Evolutionary conservation across 2,888 invertebrate species (phyloP).

Genomic region (Ichneumoninae sp.): DNA sequence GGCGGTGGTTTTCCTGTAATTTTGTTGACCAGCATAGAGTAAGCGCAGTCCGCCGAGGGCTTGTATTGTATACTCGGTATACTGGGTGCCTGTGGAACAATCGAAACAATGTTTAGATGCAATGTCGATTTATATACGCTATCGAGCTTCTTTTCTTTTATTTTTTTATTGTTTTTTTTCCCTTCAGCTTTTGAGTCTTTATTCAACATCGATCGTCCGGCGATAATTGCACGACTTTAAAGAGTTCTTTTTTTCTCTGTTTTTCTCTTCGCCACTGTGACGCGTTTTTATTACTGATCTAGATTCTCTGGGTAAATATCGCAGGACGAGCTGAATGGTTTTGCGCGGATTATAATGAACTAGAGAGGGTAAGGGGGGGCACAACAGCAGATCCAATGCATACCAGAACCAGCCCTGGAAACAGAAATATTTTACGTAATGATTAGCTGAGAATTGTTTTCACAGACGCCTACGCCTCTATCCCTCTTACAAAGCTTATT

Average conservation of each 20-base stretch:
- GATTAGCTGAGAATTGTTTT: constrained; percentile 66
- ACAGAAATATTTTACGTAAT: constrained; percentile 77
- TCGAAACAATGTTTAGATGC: constrained; percentile 64
- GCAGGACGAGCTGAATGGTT: constrained; percentile 68
- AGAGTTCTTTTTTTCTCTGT: neutral
- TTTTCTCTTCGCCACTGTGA: constrained; percentile 8
- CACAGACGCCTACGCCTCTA: constrained; percentile 23
- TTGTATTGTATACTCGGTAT: constrained; percentile 90
- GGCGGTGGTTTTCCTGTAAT: constrained; percentile 89
- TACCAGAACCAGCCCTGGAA: constrained; percentile 80
- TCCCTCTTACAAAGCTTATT: constrained; percentile 41
- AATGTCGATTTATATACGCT: constrained; percentile 57
- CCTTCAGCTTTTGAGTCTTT: constrained; percentile 34
- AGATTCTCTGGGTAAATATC: constrained; percentile 60
- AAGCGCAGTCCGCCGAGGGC: constrained; percentile 94
- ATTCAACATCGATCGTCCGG: constrained; percentile 41
- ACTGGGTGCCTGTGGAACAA: constrained; percentile 85
- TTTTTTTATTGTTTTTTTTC: constrained; percentile 38
- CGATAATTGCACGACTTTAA: constrained; percentile 47
- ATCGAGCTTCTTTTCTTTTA: constrained; percentile 39
- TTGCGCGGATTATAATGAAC: constrained; percentile 70
- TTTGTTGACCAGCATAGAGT: constrained; percentile 94
- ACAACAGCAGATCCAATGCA: constrained; percentile 76
- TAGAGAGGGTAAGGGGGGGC: constrained; percentile 53
- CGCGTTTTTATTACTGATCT: constrained; percentile 8